Evolutionary conservation across 2,113 vertebrate genomes (phyloP).

Genomic region (Tyrannus savana): DNA sequence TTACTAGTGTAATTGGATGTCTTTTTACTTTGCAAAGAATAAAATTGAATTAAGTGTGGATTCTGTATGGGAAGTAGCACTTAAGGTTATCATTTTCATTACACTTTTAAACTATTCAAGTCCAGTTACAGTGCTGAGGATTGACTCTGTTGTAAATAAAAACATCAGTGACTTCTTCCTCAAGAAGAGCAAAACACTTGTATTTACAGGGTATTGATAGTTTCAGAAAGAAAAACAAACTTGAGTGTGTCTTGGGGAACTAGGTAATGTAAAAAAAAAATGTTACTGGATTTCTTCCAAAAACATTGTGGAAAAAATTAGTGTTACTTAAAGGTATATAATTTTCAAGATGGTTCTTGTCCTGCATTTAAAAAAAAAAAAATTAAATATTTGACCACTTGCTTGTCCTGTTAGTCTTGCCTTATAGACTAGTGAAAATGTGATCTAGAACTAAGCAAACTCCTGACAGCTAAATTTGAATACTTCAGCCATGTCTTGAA

Average conservation of each 20-base stretch:
- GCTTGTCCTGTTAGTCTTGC: constrained; percentile 29
- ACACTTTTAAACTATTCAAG: constrained; percentile 51
- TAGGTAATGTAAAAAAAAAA: neutral
- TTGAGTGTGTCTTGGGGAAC: constrained; percentile 39
- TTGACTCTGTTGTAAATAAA: constrained; percentile 80
- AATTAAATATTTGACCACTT: neutral
- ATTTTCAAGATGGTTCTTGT: constrained; percentile 16
- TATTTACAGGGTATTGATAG: constrained; percentile 48
- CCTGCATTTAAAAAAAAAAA: neutral
- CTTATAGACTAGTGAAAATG: neutral
- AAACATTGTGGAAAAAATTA: neutral
- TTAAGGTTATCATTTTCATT: constrained; percentile 66
- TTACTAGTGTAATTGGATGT: constrained; percentile 74
- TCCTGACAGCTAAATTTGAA: neutral
- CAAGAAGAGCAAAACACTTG: constrained; percentile 61
- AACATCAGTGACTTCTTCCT: constrained; percentile 61
- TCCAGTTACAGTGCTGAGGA: constrained; percentile 66
- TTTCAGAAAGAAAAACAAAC: constrained; percentile 1
- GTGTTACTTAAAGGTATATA: neutral
- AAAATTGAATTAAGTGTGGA: constrained; percentile 74
- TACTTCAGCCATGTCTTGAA: constrained; percentile 30
- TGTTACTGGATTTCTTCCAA: constrained; percentile 21
- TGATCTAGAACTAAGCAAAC: neutral
- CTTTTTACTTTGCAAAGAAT: constrained; percentile 76
- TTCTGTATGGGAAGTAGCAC: constrained; percentile 72